phyloP scores from a whole-genome alignment of 1,140 invertebrate species.

The Platorchestia sp. region DNA sequence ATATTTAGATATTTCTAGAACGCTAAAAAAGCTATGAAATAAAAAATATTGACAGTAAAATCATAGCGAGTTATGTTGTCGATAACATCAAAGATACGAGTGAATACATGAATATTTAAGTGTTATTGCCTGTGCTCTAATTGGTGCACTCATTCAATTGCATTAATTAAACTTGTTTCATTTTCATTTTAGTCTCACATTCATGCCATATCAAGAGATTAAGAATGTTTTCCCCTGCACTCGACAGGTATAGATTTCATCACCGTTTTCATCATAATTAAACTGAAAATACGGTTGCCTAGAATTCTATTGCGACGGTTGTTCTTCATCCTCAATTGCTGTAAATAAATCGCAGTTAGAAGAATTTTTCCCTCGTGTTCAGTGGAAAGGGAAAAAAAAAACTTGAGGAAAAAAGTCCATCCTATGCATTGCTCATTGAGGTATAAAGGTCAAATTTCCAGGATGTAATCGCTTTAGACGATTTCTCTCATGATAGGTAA shows the following conservation, averaged over 20 bases:
- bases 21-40: too few relatives aligned
- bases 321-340: too few relatives aligned
- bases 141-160: too few relatives aligned
- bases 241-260: background rate
- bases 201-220: background rate
- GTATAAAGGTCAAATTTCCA: background rate
- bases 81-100: too few relatives aligned
- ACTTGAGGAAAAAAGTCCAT: background rate
- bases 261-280: background rate
- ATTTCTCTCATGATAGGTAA: background rate
- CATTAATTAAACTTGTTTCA: background rate
- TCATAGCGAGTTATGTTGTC: too few relatives aligned
- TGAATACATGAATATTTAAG: too few relatives aligned
- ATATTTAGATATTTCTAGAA: too few relatives aligned
- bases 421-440: background rate
- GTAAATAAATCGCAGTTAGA: too few relatives aligned
- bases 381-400: background rate
- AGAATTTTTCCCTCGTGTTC: background rate
- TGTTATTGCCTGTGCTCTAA: too few relatives aligned
- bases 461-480: background rate
- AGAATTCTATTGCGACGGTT: too few relatives aligned
- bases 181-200: background rate
- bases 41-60: too few relatives aligned
- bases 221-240: background rate
- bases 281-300: too few relatives aligned